Evolutionary conservation across 2,888 invertebrate genomes (phyloP), one percentile per base, ranked within the genome.

Genomic region (Epirrhoe alternata): DNA sequence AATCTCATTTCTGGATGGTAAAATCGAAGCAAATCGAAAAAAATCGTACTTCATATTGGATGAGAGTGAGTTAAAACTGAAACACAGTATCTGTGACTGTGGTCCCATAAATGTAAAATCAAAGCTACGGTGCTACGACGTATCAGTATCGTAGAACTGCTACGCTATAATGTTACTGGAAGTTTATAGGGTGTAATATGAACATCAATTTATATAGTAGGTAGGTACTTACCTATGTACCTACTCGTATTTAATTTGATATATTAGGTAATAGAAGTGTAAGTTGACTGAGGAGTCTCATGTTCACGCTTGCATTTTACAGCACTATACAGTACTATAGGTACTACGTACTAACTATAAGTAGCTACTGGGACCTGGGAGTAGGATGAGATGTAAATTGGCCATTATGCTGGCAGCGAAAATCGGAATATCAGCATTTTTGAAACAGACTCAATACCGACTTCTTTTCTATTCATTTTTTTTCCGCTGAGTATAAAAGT

Each of bases 361-460:
- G 16, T 58, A 49, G 58, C 38, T 50, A 62, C 62, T 61, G 31
- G 50, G 52, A 68, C 58, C 62, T 61, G 31, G 50, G 52, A 68
- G 38, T 42, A 24, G 57, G 60, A 63, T 68, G 55, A 64, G 65
- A 80, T 81, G 81, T 79, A 79, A 79, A 81, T 76, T 76, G 74
- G 66, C 74, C 79, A 81, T 79, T 79, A 81, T 73, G 72, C 78
- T 72, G 70, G 70, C 74, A 72, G 76, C 66, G 57, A 64, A 64
- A 65, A 71, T 72, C 64, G 64, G 61, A 66, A 63, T 45, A 24
- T 42, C 54, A 52, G 65, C 60, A 45, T 33, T 30, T 42, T 38
- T 8, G 8, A 59, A 55, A 59, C 45, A 38, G 54, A 42, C 38
- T 16, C 3, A 7, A 31, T 45, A 53, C 24, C 24, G 1, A 24